Conservation (phyloP, 2,888 invertebrate species). For the Hesperia comma region DNA sequence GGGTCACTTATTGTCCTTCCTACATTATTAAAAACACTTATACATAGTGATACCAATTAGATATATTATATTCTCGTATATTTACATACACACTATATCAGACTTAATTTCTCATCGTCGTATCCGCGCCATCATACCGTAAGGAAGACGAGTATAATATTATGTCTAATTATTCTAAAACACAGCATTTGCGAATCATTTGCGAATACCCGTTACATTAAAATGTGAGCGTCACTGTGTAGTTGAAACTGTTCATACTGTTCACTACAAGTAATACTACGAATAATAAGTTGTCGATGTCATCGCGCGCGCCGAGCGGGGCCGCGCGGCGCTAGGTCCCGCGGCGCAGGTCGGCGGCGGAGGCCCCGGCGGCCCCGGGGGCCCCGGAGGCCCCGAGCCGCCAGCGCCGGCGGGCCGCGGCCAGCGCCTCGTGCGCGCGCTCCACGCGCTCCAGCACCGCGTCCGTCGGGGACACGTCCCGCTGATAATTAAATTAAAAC, state of each 20-base stretch:
- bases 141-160: neutral
- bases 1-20: no score
- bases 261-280: no score
- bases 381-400: conserved; percentile 31
- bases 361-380: neutral
- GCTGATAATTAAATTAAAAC: conserved; percentile 31
- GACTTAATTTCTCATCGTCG: neutral
- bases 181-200: no score
- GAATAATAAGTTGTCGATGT: no score
- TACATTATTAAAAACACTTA: neutral
- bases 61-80: neutral
- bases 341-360: no score
- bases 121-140: no score
- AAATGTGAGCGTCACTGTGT: no score
- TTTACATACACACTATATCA: neutral
- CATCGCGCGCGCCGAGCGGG: no score
- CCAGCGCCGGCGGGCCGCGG: conserved; percentile 59
- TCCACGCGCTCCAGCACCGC: conserved; percentile 58
- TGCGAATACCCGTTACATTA: no score
- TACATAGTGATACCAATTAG: neutral
- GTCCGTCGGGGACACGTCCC: conserved; percentile 37
- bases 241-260: no score
- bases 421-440: conserved; percentile 57
- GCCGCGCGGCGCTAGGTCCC: no score
- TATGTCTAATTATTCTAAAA: no score